phyloP scores from a whole-genome alignment of 1,140 invertebrate genomes.

The Triops longicaudatus region DNA sequence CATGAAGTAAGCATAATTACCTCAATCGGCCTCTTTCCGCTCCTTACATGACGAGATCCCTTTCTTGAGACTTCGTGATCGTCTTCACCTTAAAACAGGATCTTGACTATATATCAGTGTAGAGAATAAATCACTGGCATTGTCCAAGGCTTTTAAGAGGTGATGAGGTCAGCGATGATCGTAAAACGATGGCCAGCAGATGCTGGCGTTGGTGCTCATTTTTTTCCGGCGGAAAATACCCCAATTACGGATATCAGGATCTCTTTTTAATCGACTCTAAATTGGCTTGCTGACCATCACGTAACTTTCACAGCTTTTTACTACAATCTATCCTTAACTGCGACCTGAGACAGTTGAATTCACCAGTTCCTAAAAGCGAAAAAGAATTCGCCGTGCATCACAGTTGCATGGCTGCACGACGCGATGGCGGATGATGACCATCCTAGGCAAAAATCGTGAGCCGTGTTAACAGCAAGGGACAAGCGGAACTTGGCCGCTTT shows the following conservation, averaged over 20 bases:
- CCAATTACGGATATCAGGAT: too few species aligned
- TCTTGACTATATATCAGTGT: not conserved
- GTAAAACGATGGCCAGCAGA: not conserved
- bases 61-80: not conserved
- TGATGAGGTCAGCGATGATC: constrained; percentile 14
- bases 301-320: not conserved
- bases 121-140: not conserved
- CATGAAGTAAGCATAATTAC: not conserved
- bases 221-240: too few species aligned
- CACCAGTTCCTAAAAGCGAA: not conserved
- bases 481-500: constrained; percentile 1
- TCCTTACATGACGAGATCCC: not conserved
- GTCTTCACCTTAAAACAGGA: constrained; percentile 4
- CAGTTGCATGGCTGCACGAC: not conserved
- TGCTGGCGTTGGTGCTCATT: not conserved
- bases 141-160: not conserved
- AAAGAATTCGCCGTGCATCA: not conserved
- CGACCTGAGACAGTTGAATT: not conserved
- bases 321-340: not conserved
- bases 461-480: not conserved
- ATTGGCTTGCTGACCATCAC: too few species aligned
- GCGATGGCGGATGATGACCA: constrained; percentile 10
- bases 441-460: not conserved
- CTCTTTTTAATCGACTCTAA: too few species aligned
- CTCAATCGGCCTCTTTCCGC: not conserved